Conservation (phyloP, 1,140 invertebrate genomes). For the Drosophila subobscura region DNA sequence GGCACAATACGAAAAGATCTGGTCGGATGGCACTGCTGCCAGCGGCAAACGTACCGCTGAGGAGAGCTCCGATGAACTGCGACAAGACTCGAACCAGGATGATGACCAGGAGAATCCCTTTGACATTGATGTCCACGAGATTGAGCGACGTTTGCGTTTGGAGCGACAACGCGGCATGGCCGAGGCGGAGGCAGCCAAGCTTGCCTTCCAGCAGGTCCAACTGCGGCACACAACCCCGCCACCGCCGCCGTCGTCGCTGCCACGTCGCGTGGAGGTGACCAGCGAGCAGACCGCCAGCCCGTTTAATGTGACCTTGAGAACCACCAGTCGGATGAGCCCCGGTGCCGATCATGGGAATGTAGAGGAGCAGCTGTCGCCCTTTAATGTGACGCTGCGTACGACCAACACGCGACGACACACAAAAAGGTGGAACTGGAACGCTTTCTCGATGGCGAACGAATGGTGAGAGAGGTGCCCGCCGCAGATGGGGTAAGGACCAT, state of each 20-base stretch:
- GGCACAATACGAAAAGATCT: slow-evolving; percentile 90
- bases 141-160: slow-evolving; percentile 85
- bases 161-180: slow-evolving; percentile 85
- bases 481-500: slow-evolving; percentile 78
- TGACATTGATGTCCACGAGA: slow-evolving; percentile 85
- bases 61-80: slow-evolving; percentile 56
- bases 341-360: slow-evolving; percentile 85
- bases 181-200: slow-evolving; percentile 85
- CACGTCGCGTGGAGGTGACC: slow-evolving; percentile 71
- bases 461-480: slow-evolving; percentile 65
- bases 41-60: slow-evolving; percentile 56
- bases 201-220: slow-evolving; percentile 85
- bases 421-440: slow-evolving; percentile 62
- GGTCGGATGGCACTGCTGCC: slow-evolving; percentile 84
- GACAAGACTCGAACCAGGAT: slow-evolving; percentile 9
- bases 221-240: slow-evolving; percentile 85
- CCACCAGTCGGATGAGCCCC: slow-evolving; percentile 67
- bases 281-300: slow-evolving; percentile 68
- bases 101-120: slow-evolving; percentile 68
- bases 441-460: slow-evolving; percentile 71
- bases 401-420: slow-evolving; percentile 48
- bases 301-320: slow-evolving; percentile 75
- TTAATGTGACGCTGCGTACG: slow-evolving; percentile 75
- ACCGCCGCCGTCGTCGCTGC: slow-evolving; percentile 83
- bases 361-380: slow-evolving; percentile 87